A percentile compares a stretch with the other conserved stretches of the same genome.
These are phyloP conservation scores for Darevskia mixta DNA, from an alignment of 2,797 vertebrate species.

Conservation along the genomic window DNA sequence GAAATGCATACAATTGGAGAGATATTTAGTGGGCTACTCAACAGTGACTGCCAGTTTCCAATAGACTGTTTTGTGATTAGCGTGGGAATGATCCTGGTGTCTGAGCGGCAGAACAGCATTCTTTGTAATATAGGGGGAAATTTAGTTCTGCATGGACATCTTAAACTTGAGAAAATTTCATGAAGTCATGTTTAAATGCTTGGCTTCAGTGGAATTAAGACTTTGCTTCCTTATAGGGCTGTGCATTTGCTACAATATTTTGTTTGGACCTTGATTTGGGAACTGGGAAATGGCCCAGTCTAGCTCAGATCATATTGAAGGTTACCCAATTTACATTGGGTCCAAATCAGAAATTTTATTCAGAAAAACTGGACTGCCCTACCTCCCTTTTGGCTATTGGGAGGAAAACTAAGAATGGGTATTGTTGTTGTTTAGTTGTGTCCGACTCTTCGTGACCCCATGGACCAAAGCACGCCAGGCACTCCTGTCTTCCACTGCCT, in stretches of 20 bases:
- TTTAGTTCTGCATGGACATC: slow-evolving; percentile 42
- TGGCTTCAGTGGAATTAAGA: slow-evolving; percentile 41
- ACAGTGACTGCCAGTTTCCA: slow-evolving; percentile 70
- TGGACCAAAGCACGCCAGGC: too few relatives aligned
- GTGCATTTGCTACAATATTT: not conserved
- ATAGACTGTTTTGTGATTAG: slow-evolving; percentile 66
- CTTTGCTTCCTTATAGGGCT: slow-evolving; percentile 3
- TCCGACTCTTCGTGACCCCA: too few relatives aligned
- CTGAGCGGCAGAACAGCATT: slow-evolving; percentile 54
- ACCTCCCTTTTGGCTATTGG: not conserved
- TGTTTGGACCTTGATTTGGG: not conserved
- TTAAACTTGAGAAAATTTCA: slow-evolving; percentile 54
- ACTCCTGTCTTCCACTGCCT: too few relatives aligned
- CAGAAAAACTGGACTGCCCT: not conserved
- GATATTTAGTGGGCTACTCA: slow-evolving; percentile 62
- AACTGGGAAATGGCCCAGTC: not conserved
- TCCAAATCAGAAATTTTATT: not conserved
- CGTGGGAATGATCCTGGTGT: slow-evolving; percentile 60
- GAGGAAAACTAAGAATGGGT: not conserved
- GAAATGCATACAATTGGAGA: slow-evolving; percentile 77
- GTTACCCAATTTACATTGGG: not conserved
- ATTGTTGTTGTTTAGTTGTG: too few relatives aligned
- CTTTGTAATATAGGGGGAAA: slow-evolving; percentile 48
- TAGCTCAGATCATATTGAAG: not conserved
- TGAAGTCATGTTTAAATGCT: slow-evolving; percentile 48